A percentile compares a stretch with the other conserved stretches of the same genome.
These are phyloP conservation scores for Orthonyx spaldingii DNA, from an alignment of 2,113 vertebrate genomes.

Conservation along the genomic window DNA sequence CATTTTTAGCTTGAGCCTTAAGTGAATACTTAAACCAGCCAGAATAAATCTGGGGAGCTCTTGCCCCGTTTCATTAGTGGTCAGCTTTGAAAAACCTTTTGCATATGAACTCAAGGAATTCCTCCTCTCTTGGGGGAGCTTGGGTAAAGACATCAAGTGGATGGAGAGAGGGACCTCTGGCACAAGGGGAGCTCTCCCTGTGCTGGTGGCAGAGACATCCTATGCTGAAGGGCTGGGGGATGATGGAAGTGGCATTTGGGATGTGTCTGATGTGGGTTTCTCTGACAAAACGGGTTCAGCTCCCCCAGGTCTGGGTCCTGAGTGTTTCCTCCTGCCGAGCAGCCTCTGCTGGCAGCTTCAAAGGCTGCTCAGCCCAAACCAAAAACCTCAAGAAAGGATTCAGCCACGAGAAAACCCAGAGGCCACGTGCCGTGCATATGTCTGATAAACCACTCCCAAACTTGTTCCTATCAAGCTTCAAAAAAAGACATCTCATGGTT, in stretches of 20 bases:
- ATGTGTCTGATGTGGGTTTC: conserved; percentile 37
- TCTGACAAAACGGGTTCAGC: neutral
- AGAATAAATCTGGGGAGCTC: neutral
- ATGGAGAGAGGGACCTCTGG: neutral
- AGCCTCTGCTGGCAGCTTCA: conserved; percentile 24
- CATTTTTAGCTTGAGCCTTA: neutral
- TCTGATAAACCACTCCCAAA: neutral
- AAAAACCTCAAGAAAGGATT: conserved; percentile 26
- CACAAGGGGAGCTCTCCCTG: fast-evolving
- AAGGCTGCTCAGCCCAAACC: neutral
- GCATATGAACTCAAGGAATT: neutral
- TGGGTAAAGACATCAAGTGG: neutral
- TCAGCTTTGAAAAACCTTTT: neutral
- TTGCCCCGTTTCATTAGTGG: neutral
- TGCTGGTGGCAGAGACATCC: neutral
- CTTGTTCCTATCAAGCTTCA: neutral
- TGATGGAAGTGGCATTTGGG: neutral
- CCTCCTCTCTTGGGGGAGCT: neutral
- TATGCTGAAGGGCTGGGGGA: neutral
- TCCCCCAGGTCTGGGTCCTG: neutral
- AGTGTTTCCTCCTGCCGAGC: neutral
- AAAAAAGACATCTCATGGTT: neutral
- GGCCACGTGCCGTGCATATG: conserved; percentile 16
- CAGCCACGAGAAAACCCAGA: neutral
- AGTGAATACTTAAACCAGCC: neutral